These are phyloP conservation scores for Botia almorhae DNA, from an alignment of 2,797 vertebrate genomes.

Conservation along the genomic window DNA sequence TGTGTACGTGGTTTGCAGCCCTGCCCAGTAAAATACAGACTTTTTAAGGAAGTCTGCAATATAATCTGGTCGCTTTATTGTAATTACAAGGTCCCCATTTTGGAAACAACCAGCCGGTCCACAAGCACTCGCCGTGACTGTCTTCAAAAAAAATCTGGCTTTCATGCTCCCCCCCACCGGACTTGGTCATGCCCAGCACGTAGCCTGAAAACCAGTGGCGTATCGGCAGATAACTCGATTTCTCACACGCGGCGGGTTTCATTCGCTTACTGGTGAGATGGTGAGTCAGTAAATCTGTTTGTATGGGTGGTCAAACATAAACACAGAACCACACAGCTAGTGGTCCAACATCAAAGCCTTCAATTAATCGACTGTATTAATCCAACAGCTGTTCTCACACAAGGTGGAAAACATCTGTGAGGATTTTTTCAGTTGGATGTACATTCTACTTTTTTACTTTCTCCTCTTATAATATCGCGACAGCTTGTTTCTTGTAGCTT, in stretches of 20 bases:
- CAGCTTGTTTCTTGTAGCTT: background rate
- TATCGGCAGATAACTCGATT: conserved; percentile 17
- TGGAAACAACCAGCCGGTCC: conserved; percentile 76
- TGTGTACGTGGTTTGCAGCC: conserved; percentile 75
- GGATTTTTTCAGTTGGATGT: background rate
- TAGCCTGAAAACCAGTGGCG: conserved; percentile 4
- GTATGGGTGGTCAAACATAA: conserved; percentile 63
- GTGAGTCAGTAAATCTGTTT: conserved; percentile 43
- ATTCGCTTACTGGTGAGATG: conserved; percentile 34
- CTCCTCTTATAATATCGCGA: no score
- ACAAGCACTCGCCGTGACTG: conserved; percentile 71
- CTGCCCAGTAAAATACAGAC: conserved; percentile 85
- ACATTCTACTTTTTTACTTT: background rate
- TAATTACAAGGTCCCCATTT: conserved; percentile 84
- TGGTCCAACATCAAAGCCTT: conserved; percentile 49
- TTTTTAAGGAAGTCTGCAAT: conserved; percentile 81
- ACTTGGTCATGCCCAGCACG: conserved; percentile 15
- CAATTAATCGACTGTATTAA: conserved; percentile 70
- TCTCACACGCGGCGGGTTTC: conserved; percentile 7
- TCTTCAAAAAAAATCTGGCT: conserved; percentile 57
- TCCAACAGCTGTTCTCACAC: conserved; percentile 57
- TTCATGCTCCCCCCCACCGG: conserved; percentile 39
- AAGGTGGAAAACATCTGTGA: conserved; percentile 51
- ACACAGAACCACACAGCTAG: conserved; percentile 50
- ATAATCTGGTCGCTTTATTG: conserved; percentile 82